Percentiles rank a stretch among this genome's conserved stretches.
Conservation (phyloP, 2,888 invertebrate species). For the Drosophila crucigera region DNA sequence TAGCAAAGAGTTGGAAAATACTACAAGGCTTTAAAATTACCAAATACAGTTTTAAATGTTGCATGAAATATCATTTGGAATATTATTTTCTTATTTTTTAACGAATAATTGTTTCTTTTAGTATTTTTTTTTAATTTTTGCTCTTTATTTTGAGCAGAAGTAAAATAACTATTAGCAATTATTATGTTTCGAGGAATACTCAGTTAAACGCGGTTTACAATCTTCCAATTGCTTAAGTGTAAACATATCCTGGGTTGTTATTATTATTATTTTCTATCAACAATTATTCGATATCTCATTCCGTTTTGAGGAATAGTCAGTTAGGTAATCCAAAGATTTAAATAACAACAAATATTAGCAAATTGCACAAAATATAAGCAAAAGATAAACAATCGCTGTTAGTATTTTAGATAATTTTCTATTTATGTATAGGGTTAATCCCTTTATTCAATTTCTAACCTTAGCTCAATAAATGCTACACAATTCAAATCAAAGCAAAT, state of each 20-base stretch:
- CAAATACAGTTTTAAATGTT: background rate
- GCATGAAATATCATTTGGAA: background rate
- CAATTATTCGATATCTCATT: rapidly evolving
- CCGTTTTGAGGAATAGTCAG: background rate
- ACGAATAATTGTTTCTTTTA: background rate
- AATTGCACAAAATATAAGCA: background rate
- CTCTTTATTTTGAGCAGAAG: background rate
- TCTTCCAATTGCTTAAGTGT: background rate
- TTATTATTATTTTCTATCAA: background rate
- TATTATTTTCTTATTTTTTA: background rate
- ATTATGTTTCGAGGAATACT: background rate
- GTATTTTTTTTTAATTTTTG: no score
- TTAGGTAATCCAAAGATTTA: background rate
- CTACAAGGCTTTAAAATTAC: background rate
- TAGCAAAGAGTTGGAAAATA: background rate
- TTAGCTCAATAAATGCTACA: slow-evolving; percentile 1
- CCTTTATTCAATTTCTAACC: background rate
- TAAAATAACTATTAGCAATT: background rate
- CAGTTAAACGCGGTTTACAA: background rate
- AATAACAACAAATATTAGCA: background rate
- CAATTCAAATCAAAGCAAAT: slow-evolving; percentile 25
- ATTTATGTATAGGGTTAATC: background rate
- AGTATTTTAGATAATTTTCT: background rate
- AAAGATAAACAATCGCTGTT: background rate
- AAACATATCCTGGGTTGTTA: rapidly evolving